Conservation (phyloP, 1,140 invertebrate species). For the Neodiprion pinetum region DNA sequence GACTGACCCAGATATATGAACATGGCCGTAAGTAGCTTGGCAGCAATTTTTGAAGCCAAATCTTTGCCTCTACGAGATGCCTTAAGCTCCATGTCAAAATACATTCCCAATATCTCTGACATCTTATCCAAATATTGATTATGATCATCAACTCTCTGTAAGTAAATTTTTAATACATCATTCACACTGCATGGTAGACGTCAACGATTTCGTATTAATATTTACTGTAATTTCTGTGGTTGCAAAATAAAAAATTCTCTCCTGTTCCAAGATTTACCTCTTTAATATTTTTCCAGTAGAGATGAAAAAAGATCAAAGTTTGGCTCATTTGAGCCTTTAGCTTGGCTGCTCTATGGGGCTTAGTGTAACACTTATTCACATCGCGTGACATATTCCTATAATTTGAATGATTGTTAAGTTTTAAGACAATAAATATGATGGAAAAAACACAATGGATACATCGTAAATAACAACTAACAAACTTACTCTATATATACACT, state of each 20-base stretch:
- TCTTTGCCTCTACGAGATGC: slow-evolving; percentile 31
- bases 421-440: slow-evolving; percentile 11
- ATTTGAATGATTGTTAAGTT: slow-evolving; percentile 15
- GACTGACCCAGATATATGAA: slow-evolving; percentile 51
- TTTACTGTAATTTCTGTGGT: too few species aligned
- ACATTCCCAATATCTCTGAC: slow-evolving; percentile 48
- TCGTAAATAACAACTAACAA: not conserved
- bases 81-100: slow-evolving; percentile 49
- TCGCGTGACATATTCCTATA: slow-evolving; percentile 45
- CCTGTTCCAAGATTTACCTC: slow-evolving; percentile 35
- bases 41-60: slow-evolving; percentile 31
- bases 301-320: slow-evolving; percentile 49
- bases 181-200: too few species aligned
- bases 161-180: not conserved
- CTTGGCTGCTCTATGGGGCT: slow-evolving; percentile 24
- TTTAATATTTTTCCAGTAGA: slow-evolving; percentile 49
- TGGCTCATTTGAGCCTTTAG: slow-evolving; percentile 45
- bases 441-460: slow-evolving; percentile 1
- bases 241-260: not conserved
- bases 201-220: too few species aligned
- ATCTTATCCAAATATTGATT: slow-evolving; percentile 50
- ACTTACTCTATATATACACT: slow-evolving; percentile 42
- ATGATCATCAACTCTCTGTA: slow-evolving; percentile 40
- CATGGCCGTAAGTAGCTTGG: slow-evolving; percentile 44
- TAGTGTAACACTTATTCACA: slow-evolving; percentile 27